Percentiles rank a stretch among this genome's conserved stretches.
These are phyloP conservation scores for Athripsodes cinereus DNA, from an alignment of 2,888 invertebrate species.

Conservation along the genomic window DNA sequence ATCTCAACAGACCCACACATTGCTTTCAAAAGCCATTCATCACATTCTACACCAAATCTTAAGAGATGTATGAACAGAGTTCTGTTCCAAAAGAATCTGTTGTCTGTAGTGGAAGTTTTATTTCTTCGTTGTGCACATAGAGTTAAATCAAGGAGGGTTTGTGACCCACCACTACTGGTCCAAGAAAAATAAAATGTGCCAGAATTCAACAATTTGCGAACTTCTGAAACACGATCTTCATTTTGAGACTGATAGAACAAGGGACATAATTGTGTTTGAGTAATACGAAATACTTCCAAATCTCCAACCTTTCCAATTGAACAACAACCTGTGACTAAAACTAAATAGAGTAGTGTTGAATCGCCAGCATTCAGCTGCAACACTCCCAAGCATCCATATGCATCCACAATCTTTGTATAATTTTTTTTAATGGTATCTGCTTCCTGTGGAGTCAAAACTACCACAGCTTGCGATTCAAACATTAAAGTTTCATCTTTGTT, in stretches of 20 bases:
- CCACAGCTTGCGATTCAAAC: constrained; percentile 90
- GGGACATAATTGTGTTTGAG: constrained; percentile 86
- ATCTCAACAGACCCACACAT: constrained; percentile 99
- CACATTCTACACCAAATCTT: constrained; percentile 84
- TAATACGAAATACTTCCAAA: constrained; percentile 91
- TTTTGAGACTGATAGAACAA: constrained; percentile 64
- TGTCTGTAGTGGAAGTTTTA: constrained; percentile 77
- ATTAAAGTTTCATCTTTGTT: constrained; percentile 80
- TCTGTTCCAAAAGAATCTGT: constrained; percentile 98
- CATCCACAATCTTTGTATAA: constrained; percentile 88
- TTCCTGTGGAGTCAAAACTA: constrained; percentile 79
- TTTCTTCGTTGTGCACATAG: constrained; percentile 87
- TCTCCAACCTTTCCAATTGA: constrained; percentile 95
- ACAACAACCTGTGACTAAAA: constrained; percentile 91
- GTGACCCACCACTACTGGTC: constrained; percentile 49
- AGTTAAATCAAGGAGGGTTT: constrained; percentile 77
- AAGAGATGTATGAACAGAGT: constrained; percentile 91
- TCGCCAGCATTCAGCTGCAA: constrained; percentile 83
- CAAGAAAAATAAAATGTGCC: constrained; percentile 98
- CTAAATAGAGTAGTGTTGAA: constrained; percentile 78
- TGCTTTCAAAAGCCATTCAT: constrained; percentile 86
- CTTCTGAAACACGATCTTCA: constrained; percentile 57
- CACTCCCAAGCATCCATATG: constrained; percentile 94
- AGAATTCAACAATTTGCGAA: constrained; percentile 88
- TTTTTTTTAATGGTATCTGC: constrained; percentile 83